Conservation (phyloP, 2,888 invertebrate species). For the Tenthredo notha region DNA sequence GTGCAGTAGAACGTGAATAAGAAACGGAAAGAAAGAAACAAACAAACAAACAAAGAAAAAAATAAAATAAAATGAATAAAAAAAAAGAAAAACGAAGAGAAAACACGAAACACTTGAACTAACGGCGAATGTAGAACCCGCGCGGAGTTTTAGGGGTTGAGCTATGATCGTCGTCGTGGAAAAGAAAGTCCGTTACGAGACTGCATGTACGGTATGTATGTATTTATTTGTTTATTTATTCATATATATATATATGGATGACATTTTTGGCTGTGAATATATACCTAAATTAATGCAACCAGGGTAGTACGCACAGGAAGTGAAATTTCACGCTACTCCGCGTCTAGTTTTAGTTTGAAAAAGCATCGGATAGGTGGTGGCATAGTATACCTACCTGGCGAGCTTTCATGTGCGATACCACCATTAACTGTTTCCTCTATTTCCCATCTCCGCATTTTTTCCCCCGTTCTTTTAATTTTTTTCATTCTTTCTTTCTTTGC, state of each 20-base stretch:
- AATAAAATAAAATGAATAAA: neutral
- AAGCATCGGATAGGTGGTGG: neutral
- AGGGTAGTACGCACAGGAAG: neutral
- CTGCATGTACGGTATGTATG: neutral
- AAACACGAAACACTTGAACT: constrained; percentile 19
- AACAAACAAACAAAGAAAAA: neutral
- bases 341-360: neutral
- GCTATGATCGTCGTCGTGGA: neutral
- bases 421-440: neutral
- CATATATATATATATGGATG: neutral
- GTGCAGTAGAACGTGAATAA: constrained; percentile 33
- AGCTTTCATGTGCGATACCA: neutral
- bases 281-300: neutral
- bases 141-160: constrained; percentile 31
- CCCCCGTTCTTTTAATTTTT: neutral
- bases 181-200: constrained; percentile 28
- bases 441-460: neutral
- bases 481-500: constrained; percentile 30
- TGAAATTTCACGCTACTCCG: constrained; percentile 7
- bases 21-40: neutral
- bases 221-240: neutral
- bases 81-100: neutral
- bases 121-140: constrained; percentile 4
- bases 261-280: constrained; percentile 26
- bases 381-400: neutral